Percentiles rank a stretch among this genome's conserved stretches.
phyloP scores from a whole-genome alignment of 1,140 invertebrate genomes.

The Cydia fagiglandana region DNA sequence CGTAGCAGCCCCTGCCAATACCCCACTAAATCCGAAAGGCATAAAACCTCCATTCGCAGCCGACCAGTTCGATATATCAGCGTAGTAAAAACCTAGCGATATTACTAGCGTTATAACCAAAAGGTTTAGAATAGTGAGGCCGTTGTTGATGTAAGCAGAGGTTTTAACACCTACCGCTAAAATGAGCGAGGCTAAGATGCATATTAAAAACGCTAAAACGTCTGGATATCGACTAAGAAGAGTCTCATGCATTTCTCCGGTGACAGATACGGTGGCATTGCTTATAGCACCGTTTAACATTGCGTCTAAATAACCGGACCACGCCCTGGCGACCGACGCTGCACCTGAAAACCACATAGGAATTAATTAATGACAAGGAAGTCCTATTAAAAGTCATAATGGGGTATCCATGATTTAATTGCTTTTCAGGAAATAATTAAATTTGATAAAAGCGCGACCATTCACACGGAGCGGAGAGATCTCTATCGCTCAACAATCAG shows the following conservation, averaged over 20 bases:
- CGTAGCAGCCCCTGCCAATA: constrained; percentile 90
- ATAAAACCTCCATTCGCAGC: constrained; percentile 86
- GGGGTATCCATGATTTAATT: too few species aligned
- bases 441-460: background rate
- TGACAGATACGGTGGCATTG: constrained; percentile 86
- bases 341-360: constrained; percentile 81
- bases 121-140: constrained; percentile 89
- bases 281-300: constrained; percentile 88
- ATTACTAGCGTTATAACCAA: constrained; percentile 87
- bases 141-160: constrained; percentile 90
- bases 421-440: background rate
- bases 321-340: constrained; percentile 94
- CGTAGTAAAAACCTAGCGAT: constrained; percentile 88
- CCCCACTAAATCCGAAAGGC: constrained; percentile 89
- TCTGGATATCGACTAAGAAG: constrained; percentile 88
- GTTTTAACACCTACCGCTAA: constrained; percentile 91
- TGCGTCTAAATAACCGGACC: constrained; percentile 95
- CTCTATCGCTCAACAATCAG: background rate
- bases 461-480: background rate
- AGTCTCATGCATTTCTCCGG: constrained; percentile 86
- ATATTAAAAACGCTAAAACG: constrained; percentile 88
- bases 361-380: background rate
- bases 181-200: constrained; percentile 85
- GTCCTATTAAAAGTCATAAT: too few species aligned
- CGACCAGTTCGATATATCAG: constrained; percentile 90